Percentiles rank a stretch among this genome's conserved stretches.
phyloP scores from a whole-genome alignment of 2,888 invertebrate species.

The Caenorhabditis japonica region DNA sequence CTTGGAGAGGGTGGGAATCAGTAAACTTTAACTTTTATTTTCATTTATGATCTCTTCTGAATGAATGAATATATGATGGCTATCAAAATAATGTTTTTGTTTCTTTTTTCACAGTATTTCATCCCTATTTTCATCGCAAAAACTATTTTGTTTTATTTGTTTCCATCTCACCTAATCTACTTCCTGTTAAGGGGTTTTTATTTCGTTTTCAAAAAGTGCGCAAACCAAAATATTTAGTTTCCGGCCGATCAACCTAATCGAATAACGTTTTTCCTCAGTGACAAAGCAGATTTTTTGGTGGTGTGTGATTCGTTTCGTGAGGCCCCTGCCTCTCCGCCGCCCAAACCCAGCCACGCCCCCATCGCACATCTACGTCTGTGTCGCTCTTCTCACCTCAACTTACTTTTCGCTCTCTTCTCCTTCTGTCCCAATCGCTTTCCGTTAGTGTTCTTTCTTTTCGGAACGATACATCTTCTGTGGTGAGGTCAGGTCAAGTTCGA shows the following conservation, averaged over 20 bases:
- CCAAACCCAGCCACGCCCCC: conserved; percentile 36
- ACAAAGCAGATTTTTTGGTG: conserved; percentile 53
- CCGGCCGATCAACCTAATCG: conserved; percentile 52
- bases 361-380: conserved; percentile 43
- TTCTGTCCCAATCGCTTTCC: too few species aligned
- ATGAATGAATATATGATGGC: too few species aligned
- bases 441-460: conserved; percentile 31
- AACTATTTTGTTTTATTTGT: not conserved
- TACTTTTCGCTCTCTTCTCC: conserved; percentile 4
- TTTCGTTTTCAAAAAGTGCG: conserved; percentile 24
- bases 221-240: conserved; percentile 26
- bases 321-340: conserved; percentile 16
- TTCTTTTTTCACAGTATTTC: too few species aligned
- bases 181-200: conserved; percentile 14
- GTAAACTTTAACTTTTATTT: too few species aligned
- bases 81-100: too few species aligned
- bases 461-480: conserved; percentile 27
- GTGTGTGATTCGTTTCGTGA: conserved; percentile 31
- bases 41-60: too few species aligned
- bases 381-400: conserved; percentile 42
- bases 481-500: conserved; percentile 16
- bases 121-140: too few species aligned
- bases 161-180: conserved; percentile 4
- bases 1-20: too few species aligned
- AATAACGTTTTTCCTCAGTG: conserved; percentile 44